Base-by-base conservation (phyloP, 2,113 vertebrate genomes). In the Geothlypis trichas region DNA sequence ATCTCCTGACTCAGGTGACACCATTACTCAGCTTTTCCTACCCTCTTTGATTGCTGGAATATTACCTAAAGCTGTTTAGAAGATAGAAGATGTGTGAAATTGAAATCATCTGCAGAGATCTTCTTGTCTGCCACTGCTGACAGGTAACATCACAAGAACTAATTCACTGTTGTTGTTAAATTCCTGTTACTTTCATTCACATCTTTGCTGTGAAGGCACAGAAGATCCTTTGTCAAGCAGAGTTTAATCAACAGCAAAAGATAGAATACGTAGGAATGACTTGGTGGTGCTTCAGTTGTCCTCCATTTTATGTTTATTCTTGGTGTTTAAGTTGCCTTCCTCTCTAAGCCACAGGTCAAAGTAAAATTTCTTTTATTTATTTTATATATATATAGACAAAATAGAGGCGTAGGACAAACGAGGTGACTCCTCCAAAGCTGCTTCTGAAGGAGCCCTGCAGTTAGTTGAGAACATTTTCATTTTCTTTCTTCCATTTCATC, bases 351-450 rank as follows among this genome's bases (percentile, higher is more conserved):
- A 67, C 82, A 67, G 63, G 75, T 92, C 57, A 81, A 83, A 92
- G 63, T 55, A 73, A 89, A 95, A 90, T 84, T 75, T 73, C 81
- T 92, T 31, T 58, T 69, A 59, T 94, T 97, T 91, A 83, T 96
- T n/a, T n/a, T n/a, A n/a, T 94, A 54, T 54, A 52, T 18, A 52
- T 30, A 54, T 18, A 54, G 28, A 18, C 10, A 54, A 18, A 54
- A 54, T 52, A 54, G 30, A 30, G 52, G 27, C 11, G 51, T 52
- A 52, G 51, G 15, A 52, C 15, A 18, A 52, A 52, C 10, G 16
- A 52, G 51, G 27, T 52, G 51, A 52, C 51, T 52, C 27, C 51
- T 52, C 16, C 15, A 30, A 52, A 30, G 27, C 51, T 52, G 51
- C 51, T 52, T 30, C 51, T 52, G 51, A 52, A 52, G 51, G 51